Evolutionary conservation across 2,888 invertebrate species (phyloP), one percentile per base, ranked within the genome.

Genomic region (Eremobia ochroleuca): DNA sequence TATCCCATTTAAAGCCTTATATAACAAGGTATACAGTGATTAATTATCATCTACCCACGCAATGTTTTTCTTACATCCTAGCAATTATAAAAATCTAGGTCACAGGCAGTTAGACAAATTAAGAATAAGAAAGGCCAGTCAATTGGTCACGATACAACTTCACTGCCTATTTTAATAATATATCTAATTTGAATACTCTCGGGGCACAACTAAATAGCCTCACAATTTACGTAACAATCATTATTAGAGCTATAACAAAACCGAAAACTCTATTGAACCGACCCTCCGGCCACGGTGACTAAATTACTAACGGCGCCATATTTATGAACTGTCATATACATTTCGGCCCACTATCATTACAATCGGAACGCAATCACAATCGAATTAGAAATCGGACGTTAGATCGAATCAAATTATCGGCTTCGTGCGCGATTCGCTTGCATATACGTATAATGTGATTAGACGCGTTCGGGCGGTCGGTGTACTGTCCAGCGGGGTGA

Each of bases 351-450:
- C 89, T 90, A 92, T 93, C 92, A 91, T 91, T 92, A 91, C 91
- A 92, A 92, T 92, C 91, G 92, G 91, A 92, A 91, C 85, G 88
- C 89, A 90, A 91, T 92, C 91, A 91, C 91, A 92, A 92, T 93
- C 92, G 93, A 92, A 94, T 93, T 94, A 94, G 94, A 94, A 94
- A 94, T 94, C 93, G 90, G 90, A 91, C 90, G 85, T 89, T 86
- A 89, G 90, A 92, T 93, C 90, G 88, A 91, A 91, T 91, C 90
- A 90, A 92, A 93, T 94, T 92, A 92, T 92, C 88, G 88, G 87
- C 83, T 87, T 83, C 86, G 89, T 87, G 85, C 87, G 89, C 90
- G 89, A 92, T 90, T 90, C 69, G 88, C 82, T 94, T 94, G 90
- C 92, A 87, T n/a, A n/a, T n/a, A n/a, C n/a, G n/a, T n/a, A n/a